Conservation (phyloP, 2,888 invertebrate genomes). For the Drosophila fulvimacula region DNA sequence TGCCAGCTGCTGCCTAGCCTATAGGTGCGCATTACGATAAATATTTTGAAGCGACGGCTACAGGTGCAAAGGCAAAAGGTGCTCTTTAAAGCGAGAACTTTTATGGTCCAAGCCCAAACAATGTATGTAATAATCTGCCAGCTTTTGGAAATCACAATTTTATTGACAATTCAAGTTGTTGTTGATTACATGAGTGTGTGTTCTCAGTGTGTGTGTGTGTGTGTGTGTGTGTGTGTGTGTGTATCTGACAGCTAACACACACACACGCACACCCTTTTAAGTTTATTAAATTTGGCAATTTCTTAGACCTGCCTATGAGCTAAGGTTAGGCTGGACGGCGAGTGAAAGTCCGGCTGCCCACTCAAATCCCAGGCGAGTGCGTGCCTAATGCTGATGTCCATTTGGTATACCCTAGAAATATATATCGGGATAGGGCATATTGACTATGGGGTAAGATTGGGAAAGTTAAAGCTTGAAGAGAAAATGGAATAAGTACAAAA, state of each 20-base stretch:
- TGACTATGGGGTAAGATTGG: neutral
- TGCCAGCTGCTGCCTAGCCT: conserved; percentile 65
- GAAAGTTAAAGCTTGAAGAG: neutral
- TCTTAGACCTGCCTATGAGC: conserved; percentile 64
- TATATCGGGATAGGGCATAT: neutral
- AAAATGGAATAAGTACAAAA: neutral
- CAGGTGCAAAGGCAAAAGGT: conserved; percentile 61
- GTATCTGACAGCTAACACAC: conserved; percentile 51
- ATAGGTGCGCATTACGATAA: conserved; percentile 72
- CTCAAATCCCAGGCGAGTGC: conserved; percentile 71
- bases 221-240: conserved; percentile 30
- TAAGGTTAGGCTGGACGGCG: conserved; percentile 40
- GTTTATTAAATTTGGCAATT: conserved; percentile 82
- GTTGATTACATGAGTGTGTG: conserved; percentile 74
- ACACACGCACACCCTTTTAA: conserved; percentile 73
- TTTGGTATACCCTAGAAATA: conserved; percentile 30
- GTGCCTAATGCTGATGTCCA: conserved; percentile 72
- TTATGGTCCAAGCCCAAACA: conserved; percentile 53
- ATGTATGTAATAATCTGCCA: conserved; percentile 62
- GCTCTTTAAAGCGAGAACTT: conserved; percentile 57
- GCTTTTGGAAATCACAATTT: conserved; percentile 78
- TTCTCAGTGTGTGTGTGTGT: neutral
- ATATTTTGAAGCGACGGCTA: conserved; percentile 55
- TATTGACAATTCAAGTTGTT: conserved; percentile 81
- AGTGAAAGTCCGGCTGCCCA: conserved; percentile 24